Conservation (phyloP, 2,113 vertebrate species). For the Plecturocebus donacophilus region DNA sequence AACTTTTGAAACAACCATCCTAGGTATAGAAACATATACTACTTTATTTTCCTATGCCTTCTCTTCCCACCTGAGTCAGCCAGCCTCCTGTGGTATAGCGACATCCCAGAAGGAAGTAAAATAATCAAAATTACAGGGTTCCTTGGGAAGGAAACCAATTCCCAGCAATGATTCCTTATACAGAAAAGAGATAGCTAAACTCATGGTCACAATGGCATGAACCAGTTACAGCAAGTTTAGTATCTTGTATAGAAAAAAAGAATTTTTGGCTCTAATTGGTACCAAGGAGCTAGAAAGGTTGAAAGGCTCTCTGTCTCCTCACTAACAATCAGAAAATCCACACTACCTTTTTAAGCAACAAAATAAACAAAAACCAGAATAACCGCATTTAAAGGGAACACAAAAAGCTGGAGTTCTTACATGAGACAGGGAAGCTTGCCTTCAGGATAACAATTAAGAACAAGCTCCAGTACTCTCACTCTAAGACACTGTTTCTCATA, state of each 20-base stretch:
- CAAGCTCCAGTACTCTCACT: background rate
- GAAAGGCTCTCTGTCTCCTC: background rate
- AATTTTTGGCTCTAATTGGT: background rate
- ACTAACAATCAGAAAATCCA: background rate
- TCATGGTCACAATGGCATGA: background rate
- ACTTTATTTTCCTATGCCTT: background rate
- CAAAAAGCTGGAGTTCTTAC: background rate
- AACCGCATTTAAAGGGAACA: background rate
- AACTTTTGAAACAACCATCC: background rate
- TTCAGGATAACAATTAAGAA: background rate
- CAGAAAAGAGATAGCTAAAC: background rate
- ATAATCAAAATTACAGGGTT: background rate
- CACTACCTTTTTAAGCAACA: background rate
- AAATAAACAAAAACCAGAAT: background rate
- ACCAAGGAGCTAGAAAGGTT: background rate
- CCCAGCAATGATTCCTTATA: background rate
- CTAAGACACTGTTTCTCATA: background rate
- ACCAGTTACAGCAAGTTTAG: background rate
- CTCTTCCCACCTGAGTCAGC: background rate
- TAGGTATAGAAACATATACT: background rate
- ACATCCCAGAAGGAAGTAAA: conserved; percentile 8
- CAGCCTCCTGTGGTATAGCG: background rate
- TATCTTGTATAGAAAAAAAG: background rate
- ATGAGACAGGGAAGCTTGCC: background rate
- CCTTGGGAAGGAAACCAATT: background rate